These are phyloP conservation scores for Gymnothorax reevesii DNA, from an alignment of 2,797 vertebrate species.

Conservation along the genomic window DNA sequence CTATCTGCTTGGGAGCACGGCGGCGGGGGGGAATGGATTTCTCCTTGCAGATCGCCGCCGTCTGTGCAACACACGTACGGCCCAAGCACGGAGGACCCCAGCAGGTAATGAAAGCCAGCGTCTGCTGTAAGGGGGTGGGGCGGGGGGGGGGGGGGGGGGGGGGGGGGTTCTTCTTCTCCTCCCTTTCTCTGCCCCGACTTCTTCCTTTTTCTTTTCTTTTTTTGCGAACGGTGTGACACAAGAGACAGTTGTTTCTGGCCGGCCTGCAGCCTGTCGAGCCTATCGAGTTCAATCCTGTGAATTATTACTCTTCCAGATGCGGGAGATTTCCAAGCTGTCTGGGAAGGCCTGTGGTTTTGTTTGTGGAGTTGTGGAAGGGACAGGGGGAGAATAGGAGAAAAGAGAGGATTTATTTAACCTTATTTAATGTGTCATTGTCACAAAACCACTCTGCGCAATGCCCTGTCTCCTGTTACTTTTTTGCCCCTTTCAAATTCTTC, in stretches of 20 bases:
- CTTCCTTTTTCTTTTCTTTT: constrained; percentile 61
- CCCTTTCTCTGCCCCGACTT: constrained; percentile 76
- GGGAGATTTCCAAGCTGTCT: constrained; percentile 98
- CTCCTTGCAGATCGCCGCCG: constrained; percentile 98
- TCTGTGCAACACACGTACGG: constrained; percentile 98
- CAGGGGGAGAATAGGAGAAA: constrained; percentile 21
- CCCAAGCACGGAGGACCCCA: constrained; percentile 86
- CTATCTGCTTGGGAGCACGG: constrained; percentile 89
- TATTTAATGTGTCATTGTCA: neutral
- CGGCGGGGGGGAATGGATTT: constrained; percentile 91
- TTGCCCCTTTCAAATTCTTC: no score
- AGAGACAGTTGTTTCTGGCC: constrained; percentile 99
- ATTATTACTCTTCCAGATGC: constrained; percentile 99
- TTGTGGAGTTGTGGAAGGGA: constrained; percentile 78
- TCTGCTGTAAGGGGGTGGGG: constrained; percentile 82
- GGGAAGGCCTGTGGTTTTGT: constrained; percentile 89
- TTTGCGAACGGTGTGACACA: constrained; percentile 93
- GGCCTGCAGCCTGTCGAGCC: constrained; percentile 95
- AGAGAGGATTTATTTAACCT: neutral
- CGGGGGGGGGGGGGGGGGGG: no score
- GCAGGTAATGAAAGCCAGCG: constrained; percentile 89
- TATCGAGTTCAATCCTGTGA: constrained; percentile 98
- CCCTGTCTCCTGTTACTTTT: neutral
- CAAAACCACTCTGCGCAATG: neutral
- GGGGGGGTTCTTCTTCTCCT: constrained; percentile 75